Conservation (phyloP, 2,888 invertebrate genomes). For the Acanthopleura granulata region DNA sequence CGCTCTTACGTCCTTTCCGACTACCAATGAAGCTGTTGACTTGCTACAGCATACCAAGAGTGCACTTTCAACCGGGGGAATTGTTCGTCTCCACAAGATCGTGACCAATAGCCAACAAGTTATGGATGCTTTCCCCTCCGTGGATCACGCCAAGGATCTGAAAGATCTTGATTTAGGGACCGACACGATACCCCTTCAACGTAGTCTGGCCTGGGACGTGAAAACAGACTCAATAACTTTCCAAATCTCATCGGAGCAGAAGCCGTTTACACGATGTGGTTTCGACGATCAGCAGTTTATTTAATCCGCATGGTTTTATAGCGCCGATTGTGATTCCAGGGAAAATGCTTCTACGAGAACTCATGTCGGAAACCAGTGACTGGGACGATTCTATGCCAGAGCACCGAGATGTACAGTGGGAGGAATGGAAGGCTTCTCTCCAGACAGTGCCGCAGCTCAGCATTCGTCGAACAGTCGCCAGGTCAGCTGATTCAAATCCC, state of each 20-base stretch:
- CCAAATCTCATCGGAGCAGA: too few relatives aligned
- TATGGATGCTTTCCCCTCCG: too few relatives aligned
- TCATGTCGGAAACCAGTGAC: too few relatives aligned
- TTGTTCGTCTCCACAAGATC: slow-evolving; percentile 25
- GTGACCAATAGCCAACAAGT: slow-evolving; percentile 22
- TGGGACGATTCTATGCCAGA: too few relatives aligned
- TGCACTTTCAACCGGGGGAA: slow-evolving; percentile 16
- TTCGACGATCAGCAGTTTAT: slow-evolving; percentile 32
- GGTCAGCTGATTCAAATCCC: too few relatives aligned
- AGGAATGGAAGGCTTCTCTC: too few relatives aligned
- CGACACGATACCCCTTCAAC: slow-evolving; percentile 12
- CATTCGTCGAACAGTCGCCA: too few relatives aligned
- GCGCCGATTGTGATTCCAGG: slow-evolving; percentile 31
- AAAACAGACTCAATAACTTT: too few relatives aligned
- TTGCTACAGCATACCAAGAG: slow-evolving; percentile 22
- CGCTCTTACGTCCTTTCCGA: slow-evolving; percentile 20
- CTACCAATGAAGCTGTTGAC: neutral
- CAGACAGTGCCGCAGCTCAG: slow-evolving; percentile 23
- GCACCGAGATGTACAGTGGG: slow-evolving; percentile 26
- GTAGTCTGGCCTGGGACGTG: too few relatives aligned
- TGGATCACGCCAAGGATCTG: too few relatives aligned
- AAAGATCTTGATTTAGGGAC: neutral
- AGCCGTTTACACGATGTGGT: slow-evolving; percentile 33
- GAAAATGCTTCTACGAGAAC: too few relatives aligned
- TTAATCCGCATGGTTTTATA: too few relatives aligned